Base-by-base conservation (phyloP, 2,888 invertebrate species). In the Syrista parreyssii region DNA sequence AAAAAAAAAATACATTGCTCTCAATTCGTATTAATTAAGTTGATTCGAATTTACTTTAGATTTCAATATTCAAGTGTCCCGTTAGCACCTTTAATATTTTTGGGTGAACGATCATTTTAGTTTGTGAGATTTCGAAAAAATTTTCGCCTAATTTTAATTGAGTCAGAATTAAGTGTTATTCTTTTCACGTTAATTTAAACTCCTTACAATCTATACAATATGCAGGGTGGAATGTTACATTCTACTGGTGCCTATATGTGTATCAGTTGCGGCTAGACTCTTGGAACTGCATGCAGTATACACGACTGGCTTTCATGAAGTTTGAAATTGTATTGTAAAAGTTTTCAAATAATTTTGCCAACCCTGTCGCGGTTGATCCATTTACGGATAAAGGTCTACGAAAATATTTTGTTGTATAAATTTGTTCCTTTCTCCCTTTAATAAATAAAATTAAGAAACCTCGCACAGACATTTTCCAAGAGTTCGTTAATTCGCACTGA, bases 181-280 rank as follows among this genome's bases (percentile, higher is more conserved):
- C 34, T 9, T 78, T 23, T 78, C 68, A 15, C 36, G 69, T 75
- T 72, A 68, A 72, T 76, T 81, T 75, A 83, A 79, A 73, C 74
- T 75, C 73, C 78, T 74, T 79, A 79, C 32, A 75, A 76, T 76
- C 78, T 69, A 69, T 23, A 78, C 73, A 76, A 74, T 78, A 68
- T 74, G 32, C 79, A 36, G 76, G 79, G 75, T 83, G 78, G 73
- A 83, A 74, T 75, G 76, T 80, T 73, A 78, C 33, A 73, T 79
- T 80, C 78, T 77, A 80, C 75, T 78, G 79, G 76, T 80, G 73
- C 74, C 55, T 40, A 40, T 36, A 36, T 1, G 36, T 40, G 36
- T 40, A 12, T 40, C 36, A 1, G 15, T 40, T 40, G 12, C 36
- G 36, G 4, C 15, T 15, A 4, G 36, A 40, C 36, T 40, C 36